Evolutionary conservation across 2,113 vertebrate species (phyloP).

Genomic region (Myotis davidii): DNA sequence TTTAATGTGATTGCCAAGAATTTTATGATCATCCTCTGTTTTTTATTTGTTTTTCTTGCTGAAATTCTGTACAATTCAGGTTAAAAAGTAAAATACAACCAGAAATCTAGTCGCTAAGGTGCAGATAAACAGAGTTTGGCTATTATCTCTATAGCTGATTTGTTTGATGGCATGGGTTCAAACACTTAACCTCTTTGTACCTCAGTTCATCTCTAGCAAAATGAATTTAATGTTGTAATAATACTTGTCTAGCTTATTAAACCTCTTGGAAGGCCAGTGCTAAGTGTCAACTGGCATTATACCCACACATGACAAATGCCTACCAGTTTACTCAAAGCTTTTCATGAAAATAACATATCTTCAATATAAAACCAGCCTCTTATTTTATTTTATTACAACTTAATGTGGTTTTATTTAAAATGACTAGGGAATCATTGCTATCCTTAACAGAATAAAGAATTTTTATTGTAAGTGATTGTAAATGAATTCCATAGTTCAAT

Average conservation of each 20-base stretch:
- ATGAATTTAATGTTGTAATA: not conserved
- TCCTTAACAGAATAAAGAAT: not conserved
- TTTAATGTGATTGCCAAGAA: not conserved
- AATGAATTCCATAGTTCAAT: conserved; percentile 29
- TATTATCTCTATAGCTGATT: not conserved
- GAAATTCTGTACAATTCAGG: not conserved
- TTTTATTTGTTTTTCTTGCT: not conserved
- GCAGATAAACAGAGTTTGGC: not conserved
- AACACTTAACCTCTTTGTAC: not conserved
- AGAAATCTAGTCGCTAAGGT: not conserved
- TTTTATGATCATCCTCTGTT: not conserved
- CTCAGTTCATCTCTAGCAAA: not conserved
- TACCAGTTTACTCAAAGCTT: not conserved
- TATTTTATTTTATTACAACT: not conserved
- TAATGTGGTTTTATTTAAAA: not conserved
- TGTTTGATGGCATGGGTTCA: not conserved
- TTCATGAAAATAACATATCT: not conserved
- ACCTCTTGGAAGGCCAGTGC: not conserved
- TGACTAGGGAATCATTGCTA: not conserved
- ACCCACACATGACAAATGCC: not conserved
- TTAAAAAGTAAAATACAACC: not conserved
- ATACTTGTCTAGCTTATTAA: not conserved
- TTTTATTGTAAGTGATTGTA: not conserved
- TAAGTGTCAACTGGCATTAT: not conserved
- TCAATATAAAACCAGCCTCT: not conserved